phyloP scores from a whole-genome alignment of 2,797 vertebrate species.

The Amniataba percoides region DNA sequence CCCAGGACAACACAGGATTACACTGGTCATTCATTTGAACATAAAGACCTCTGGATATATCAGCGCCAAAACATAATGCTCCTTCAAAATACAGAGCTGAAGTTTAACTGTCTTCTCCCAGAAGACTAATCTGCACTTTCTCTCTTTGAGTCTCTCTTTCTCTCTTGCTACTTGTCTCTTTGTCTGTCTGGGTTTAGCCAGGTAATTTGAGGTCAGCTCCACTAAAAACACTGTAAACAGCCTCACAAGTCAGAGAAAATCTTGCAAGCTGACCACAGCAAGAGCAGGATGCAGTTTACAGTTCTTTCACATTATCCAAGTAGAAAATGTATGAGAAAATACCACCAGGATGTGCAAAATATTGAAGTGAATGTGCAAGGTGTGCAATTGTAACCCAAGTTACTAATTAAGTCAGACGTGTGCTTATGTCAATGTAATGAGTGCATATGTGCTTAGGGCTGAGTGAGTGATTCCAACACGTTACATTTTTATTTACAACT shows the following conservation, averaged over 20 bases:
- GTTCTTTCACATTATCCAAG: neutral
- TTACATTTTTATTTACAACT: too few species aligned
- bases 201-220: conserved; percentile 35
- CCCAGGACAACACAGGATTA: conserved; percentile 54
- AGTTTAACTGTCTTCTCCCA: conserved; percentile 24
- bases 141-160: conserved; percentile 12
- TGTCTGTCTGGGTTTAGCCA: conserved; percentile 46
- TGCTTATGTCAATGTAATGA: too few species aligned
- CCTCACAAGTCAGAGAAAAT: neutral
- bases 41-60: conserved; percentile 59
- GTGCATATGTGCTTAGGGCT: too few species aligned
- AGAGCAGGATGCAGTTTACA: neutral
- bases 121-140: conserved; percentile 53
- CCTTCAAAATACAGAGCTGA: conserved; percentile 20
- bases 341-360: neutral
- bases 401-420: too few species aligned
- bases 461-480: too few species aligned
- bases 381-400: too few species aligned
- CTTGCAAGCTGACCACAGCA: neutral
- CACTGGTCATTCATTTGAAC: conserved; percentile 52
- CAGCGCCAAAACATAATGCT: conserved; percentile 56
- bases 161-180: neutral
- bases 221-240: conserved; percentile 30
- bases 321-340: neutral
- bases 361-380: too few species aligned